Evolutionary conservation across 2,888 invertebrate species (phyloP).

Genomic region (Heliconius ethilla): DNA sequence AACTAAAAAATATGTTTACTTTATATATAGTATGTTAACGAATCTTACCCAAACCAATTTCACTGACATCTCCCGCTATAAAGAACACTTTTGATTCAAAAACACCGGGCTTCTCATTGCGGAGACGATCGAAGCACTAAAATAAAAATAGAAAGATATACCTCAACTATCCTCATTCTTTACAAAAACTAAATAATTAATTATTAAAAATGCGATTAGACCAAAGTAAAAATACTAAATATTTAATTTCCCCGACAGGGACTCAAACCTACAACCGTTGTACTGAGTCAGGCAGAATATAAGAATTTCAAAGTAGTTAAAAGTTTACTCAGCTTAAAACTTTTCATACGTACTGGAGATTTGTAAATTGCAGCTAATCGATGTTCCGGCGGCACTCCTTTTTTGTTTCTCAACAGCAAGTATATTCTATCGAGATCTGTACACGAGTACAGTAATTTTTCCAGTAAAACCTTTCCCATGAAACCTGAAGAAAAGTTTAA

Average conservation of each 20-base stretch:
- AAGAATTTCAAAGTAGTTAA: no score
- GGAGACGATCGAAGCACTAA: slow-evolving; percentile 84
- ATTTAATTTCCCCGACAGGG: no score
- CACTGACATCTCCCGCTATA: slow-evolving; percentile 83
- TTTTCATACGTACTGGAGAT: slow-evolving; percentile 52
- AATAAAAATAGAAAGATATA: slow-evolving; percentile 26
- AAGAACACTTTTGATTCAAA: slow-evolving; percentile 84
- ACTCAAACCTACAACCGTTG: no score
- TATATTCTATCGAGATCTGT: slow-evolving; percentile 88
- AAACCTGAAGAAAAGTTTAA: slow-evolving; percentile 83
- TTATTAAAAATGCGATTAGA: no score
- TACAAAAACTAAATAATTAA: no score
- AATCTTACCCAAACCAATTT: slow-evolving; percentile 79
- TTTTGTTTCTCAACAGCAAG: slow-evolving; percentile 88
- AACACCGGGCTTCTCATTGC: slow-evolving; percentile 78
- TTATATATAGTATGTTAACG: neutral
- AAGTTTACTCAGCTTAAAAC: neutral
- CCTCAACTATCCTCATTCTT: no score
- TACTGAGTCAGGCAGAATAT: no score
- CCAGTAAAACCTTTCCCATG: slow-evolving; percentile 93
- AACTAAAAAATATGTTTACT: no score
- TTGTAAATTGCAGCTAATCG: slow-evolving; percentile 82
- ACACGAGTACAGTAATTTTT: slow-evolving; percentile 93
- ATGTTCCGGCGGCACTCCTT: slow-evolving; percentile 83
- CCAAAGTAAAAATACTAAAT: no score